Conservation (phyloP, 2,888 invertebrate genomes). For the Catocala nupta region DNA sequence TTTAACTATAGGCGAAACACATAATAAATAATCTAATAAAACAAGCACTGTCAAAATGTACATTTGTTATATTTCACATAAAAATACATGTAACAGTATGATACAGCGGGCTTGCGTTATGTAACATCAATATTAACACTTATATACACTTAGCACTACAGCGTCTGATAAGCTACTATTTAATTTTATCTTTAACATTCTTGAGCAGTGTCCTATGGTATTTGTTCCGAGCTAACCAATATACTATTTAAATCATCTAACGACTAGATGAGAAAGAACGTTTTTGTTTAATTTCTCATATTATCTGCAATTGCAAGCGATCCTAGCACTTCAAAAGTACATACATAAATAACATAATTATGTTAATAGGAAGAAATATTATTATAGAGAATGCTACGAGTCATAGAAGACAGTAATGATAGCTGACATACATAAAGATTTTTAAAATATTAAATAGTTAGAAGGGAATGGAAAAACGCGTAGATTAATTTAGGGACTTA, state of each 20-base stretch:
- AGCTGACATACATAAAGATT: constrained; percentile 51
- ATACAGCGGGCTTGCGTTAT: constrained; percentile 67
- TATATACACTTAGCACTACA: constrained; percentile 54
- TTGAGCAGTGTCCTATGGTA: constrained; percentile 43
- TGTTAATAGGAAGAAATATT: constrained; percentile 31
- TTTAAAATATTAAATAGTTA: constrained; percentile 23
- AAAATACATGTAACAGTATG: constrained; percentile 77
- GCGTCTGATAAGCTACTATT: constrained; percentile 34
- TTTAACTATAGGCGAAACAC: not conserved
- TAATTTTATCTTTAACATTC: constrained; percentile 27
- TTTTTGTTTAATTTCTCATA: constrained; percentile 11
- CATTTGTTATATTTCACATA: constrained; percentile 85
- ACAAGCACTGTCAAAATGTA: constrained; percentile 76
- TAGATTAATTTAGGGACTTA: not conserved
- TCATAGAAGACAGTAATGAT: constrained; percentile 47
- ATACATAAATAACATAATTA: constrained; percentile 42
- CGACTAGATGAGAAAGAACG: constrained; percentile 40
- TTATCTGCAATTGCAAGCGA: constrained; percentile 44
- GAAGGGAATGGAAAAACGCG: not conserved
- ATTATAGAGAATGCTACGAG: constrained; percentile 20
- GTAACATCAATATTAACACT: constrained; percentile 65
- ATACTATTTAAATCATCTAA: constrained; percentile 19
- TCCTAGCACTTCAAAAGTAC: constrained; percentile 38
- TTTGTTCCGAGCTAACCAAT: constrained; percentile 28
- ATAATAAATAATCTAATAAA: constrained; percentile 63